Evolutionary conservation across 2,888 invertebrate genomes (phyloP).

Genomic region (Meteorus cinctellus): DNA sequence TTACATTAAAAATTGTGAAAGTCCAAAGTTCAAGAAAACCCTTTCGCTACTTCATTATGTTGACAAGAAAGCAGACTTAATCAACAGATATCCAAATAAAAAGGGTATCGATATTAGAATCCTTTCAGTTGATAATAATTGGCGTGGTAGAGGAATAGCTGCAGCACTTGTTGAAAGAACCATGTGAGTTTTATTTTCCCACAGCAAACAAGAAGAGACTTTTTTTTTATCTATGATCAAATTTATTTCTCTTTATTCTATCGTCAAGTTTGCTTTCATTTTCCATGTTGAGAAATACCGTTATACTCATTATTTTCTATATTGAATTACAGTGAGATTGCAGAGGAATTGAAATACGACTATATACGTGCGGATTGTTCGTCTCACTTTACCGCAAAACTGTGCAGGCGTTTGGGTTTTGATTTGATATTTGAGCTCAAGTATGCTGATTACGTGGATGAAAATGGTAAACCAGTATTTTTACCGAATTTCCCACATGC

Average conservation of each 20-base stretch:
- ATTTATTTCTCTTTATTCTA: constrained; percentile 27
- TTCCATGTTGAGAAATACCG: not conserved
- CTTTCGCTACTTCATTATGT: constrained; percentile 77
- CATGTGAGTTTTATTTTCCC: constrained; percentile 75
- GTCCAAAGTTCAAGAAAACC: constrained; percentile 81
- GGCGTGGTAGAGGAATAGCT: constrained; percentile 81
- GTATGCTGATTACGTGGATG: constrained; percentile 80
- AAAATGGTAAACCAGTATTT: constrained; percentile 79
- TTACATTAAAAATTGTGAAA: constrained; percentile 72
- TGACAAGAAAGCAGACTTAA: constrained; percentile 76
- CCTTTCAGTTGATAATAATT: constrained; percentile 79
- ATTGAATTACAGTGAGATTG: constrained; percentile 76
- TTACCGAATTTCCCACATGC: constrained; percentile 80
- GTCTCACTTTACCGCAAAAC: constrained; percentile 84
- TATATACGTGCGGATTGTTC: constrained; percentile 84
- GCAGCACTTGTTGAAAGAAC: constrained; percentile 78
- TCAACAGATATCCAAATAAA: constrained; percentile 76
- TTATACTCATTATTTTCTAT: constrained; percentile 2
- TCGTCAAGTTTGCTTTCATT: not conserved
- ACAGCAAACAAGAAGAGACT: too few species aligned
- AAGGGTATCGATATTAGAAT: constrained; percentile 79
- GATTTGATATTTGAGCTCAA: constrained; percentile 79
- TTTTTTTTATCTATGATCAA: too few species aligned
- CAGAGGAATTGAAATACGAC: constrained; percentile 75
- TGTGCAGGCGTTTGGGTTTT: constrained; percentile 83